Percentiles rank a stretch among this genome's conserved stretches.
phyloP scores from a whole-genome alignment of 2,888 invertebrate species.

The Synergus laeviventris region DNA sequence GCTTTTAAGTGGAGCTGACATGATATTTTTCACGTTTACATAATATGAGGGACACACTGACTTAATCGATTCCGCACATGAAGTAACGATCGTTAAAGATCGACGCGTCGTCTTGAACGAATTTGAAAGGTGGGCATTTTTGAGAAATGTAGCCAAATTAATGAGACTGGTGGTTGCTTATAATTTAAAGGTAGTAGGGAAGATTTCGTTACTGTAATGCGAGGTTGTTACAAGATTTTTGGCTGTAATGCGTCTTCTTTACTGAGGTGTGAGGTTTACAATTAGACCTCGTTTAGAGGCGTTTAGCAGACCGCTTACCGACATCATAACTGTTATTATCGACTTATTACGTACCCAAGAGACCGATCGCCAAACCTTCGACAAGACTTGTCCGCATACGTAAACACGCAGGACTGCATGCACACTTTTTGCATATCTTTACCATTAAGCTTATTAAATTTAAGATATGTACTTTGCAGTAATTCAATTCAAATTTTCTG shows the following conservation, averaged over 20 bases:
- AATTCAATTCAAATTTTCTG: not conserved
- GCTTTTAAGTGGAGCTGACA: not conserved
- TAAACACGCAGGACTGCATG: conserved; percentile 41
- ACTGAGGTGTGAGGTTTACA: conserved; percentile 60
- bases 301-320: conserved; percentile 73
- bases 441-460: not conserved
- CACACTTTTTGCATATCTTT: not conserved
- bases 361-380: conserved; percentile 54
- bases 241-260: conserved; percentile 28
- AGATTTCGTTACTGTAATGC: conserved; percentile 58
- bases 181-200: not conserved
- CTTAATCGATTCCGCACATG: conserved; percentile 13
- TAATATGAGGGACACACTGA: conserved; percentile 8
- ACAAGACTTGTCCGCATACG: conserved; percentile 52
- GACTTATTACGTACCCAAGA: conserved; percentile 70
- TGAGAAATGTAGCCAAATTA: conserved; percentile 65
- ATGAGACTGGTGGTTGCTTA: conserved; percentile 60
- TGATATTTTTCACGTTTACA: not conserved
- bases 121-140: conserved; percentile 48
- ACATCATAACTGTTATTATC: conserved; percentile 74
- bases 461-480: not conserved
- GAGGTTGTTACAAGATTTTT: conserved; percentile 52
- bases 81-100: conserved; percentile 20
- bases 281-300: conserved; percentile 75
- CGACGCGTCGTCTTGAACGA: not conserved